Conservation (phyloP, 2,888 invertebrate genomes). For the Diarsia dahlii region DNA sequence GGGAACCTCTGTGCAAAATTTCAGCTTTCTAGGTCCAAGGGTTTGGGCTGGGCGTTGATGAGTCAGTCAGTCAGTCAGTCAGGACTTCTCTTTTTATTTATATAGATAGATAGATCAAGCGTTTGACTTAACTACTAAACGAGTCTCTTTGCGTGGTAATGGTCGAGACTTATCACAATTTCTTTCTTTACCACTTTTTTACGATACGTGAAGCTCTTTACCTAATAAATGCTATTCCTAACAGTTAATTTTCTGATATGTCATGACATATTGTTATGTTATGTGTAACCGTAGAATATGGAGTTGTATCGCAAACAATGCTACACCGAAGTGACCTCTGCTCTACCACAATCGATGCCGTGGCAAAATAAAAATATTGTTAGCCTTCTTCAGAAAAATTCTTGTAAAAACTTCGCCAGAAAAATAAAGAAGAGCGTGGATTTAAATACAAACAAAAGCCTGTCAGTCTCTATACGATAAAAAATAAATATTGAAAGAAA, state of each 20-base stretch:
- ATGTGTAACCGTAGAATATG: too few species aligned
- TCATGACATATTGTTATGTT: too few species aligned
- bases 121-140: slow-evolving; percentile 1
- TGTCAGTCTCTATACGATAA: not conserved
- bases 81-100: too few species aligned
- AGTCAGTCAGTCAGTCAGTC: too few species aligned
- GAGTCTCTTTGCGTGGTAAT: not conserved
- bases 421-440: not conserved
- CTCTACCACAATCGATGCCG: not conserved
- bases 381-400: too few species aligned
- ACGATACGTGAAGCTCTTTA: not conserved
- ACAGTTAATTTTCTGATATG: not conserved
- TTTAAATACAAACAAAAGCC: not conserved
- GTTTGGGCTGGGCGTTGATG: too few species aligned
- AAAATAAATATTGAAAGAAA: not conserved
- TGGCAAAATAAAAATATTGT: too few species aligned
- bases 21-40: too few species aligned
- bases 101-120: too few species aligned
- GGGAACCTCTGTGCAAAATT: too few species aligned
- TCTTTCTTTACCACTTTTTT: not conserved
- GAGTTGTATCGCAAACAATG: not conserved
- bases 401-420: too few species aligned
- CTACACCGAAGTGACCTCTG: not conserved
- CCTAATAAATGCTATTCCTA: too few species aligned
- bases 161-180: not conserved